These are phyloP conservation scores for Megatriorchis doriae DNA, from an alignment of 2,113 vertebrate species.

Conservation along the genomic window DNA sequence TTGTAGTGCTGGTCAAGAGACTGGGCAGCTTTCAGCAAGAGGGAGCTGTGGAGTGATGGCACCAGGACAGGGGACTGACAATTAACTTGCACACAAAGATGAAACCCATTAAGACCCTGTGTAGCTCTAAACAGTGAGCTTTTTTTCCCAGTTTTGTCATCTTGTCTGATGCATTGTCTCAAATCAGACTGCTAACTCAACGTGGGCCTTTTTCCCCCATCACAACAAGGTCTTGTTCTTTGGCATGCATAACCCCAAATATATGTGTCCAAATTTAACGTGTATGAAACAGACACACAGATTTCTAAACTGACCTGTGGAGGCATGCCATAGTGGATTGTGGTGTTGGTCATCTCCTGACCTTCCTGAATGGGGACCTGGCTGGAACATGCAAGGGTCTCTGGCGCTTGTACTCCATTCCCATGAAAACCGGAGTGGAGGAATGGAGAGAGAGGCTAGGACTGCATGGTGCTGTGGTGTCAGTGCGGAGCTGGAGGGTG, in stretches of 20 bases:
- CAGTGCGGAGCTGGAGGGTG: neutral
- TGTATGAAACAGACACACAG: neutral
- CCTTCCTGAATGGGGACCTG: neutral
- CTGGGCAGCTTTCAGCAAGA: neutral
- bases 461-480: accelerated
- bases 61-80: neutral
- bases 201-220: neutral
- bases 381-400: neutral
- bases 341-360: neutral
- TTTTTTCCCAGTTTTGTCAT: neutral
- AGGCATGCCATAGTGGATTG: neutral
- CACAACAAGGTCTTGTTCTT: neutral
- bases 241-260: neutral
- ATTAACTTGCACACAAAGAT: neutral
- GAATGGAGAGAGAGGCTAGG: neutral
- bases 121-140: neutral
- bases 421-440: neutral
- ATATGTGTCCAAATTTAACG: accelerated
- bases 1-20: neutral
- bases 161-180: neutral
- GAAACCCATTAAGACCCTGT: neutral
- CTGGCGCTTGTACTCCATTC: neutral
- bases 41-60: neutral
- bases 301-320: neutral
- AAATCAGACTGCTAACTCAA: neutral